Percentiles rank a stretch among this genome's conserved stretches.
phyloP scores from a whole-genome alignment of 2,888 invertebrate genomes.

The Heliothis peltigera region DNA sequence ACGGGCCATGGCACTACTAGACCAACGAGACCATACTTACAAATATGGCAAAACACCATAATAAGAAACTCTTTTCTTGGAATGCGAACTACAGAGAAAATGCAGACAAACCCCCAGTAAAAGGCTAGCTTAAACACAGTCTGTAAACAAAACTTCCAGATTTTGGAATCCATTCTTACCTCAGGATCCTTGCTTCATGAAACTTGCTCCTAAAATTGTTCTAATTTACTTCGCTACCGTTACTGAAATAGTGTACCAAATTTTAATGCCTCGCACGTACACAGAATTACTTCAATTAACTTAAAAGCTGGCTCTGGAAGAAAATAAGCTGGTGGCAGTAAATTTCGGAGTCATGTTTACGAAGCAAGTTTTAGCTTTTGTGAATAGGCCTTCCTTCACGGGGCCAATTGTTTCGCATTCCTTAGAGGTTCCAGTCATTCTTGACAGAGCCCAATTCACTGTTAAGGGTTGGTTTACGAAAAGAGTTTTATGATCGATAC shows the following conservation, averaged over 20 bases:
- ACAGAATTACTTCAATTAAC: constrained; percentile 48
- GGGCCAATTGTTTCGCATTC: background rate
- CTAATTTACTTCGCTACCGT: constrained; percentile 19
- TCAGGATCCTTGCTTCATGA: background rate
- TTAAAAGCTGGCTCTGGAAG: constrained; percentile 18
- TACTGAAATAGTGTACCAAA: background rate
- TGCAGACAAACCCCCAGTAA: background rate
- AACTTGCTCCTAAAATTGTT: constrained; percentile 6
- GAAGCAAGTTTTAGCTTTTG: background rate
- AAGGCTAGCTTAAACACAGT: background rate
- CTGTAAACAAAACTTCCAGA: constrained; percentile 1
- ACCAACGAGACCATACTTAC: too few species aligned
- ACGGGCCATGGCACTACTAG: too few species aligned
- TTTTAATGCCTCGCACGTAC: constrained; percentile 31
- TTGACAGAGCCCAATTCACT: too few species aligned
- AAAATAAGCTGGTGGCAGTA: constrained; percentile 22
- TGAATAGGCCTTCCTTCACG: background rate
- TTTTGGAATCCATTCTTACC: background rate
- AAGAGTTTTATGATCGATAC: too few species aligned
- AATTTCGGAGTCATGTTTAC: constrained; percentile 10
- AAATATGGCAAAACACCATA: too few species aligned
- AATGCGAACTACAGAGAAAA: background rate
- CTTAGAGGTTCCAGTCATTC: too few species aligned
- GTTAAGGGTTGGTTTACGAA: too few species aligned
- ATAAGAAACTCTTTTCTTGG: too few species aligned